Evolutionary conservation across 2,888 invertebrate species (phyloP).

Genomic region (Habroteleia sp.): DNA sequence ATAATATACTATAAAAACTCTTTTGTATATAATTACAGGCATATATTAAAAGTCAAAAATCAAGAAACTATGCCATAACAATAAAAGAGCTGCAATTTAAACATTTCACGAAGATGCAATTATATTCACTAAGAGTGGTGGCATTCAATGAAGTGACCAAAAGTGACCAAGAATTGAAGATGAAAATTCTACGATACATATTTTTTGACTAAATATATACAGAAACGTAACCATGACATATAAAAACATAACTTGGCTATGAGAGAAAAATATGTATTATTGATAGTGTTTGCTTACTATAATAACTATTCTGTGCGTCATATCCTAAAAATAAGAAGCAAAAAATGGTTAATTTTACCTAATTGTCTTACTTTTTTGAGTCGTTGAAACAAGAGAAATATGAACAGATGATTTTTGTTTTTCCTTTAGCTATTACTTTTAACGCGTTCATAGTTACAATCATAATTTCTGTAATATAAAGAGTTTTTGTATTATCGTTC

Average conservation of each 20-base stretch:
- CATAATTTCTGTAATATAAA: slow-evolving; percentile 20
- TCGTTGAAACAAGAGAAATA: slow-evolving; percentile 21
- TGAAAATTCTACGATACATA: slow-evolving; percentile 40
- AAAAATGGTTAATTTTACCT: slow-evolving; percentile 37
- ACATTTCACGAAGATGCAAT: slow-evolving; percentile 18
- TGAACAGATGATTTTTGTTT: slow-evolving; percentile 2
- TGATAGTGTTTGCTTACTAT: slow-evolving; percentile 57
- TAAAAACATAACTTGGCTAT: slow-evolving; percentile 22
- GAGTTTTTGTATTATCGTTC: slow-evolving; percentile 51
- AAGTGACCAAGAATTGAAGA: slow-evolving; percentile 56
- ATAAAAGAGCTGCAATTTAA: slow-evolving; percentile 4
- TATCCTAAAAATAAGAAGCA: slow-evolving; percentile 51
- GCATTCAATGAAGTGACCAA: slow-evolving; percentile 38
- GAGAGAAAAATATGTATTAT: slow-evolving; percentile 29
- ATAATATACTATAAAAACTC: no score
- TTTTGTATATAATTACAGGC: slow-evolving; percentile 5
- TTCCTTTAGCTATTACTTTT: slow-evolving; percentile 6
- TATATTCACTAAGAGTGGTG: slow-evolving; percentile 27
- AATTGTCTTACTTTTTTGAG: slow-evolving; percentile 4
- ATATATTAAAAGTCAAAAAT: slow-evolving; percentile 7
- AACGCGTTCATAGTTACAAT: slow-evolving; percentile 8
- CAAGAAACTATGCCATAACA: slow-evolving; percentile 24
- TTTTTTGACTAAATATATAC: slow-evolving; percentile 20
- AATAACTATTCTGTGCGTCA: slow-evolving; percentile 59
- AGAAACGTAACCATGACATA: slow-evolving; percentile 24